Percentiles rank a stretch among this genome's conserved stretches.
These are phyloP conservation scores for Sesamia nonagrioides DNA, from an alignment of 1,140 invertebrate genomes.

Conservation along the genomic window DNA sequence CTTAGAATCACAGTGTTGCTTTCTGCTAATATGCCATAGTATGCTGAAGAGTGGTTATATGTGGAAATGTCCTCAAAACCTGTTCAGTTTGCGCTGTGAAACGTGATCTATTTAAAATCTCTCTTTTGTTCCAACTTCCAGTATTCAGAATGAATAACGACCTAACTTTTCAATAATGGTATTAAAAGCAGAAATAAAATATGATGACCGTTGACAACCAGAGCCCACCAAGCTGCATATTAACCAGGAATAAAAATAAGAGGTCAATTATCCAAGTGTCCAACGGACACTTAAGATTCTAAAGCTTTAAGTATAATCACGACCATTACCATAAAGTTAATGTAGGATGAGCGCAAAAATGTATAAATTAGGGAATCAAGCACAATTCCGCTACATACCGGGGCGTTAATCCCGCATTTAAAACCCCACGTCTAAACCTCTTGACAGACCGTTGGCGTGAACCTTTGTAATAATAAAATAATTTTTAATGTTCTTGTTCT, in stretches of 20 bases:
- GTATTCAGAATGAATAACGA: too few relatives aligned
- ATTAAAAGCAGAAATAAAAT: too few relatives aligned
- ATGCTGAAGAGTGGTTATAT: too few relatives aligned
- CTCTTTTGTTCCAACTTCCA: too few relatives aligned
- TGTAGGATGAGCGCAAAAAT: constrained; percentile 22
- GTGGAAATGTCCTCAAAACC: too few relatives aligned
- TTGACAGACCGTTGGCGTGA: constrained; percentile 48
- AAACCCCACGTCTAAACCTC: constrained; percentile 10
- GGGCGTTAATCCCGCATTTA: constrained; percentile 46
- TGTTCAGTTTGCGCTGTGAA: too few relatives aligned
- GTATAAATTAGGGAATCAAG: constrained; percentile 32
- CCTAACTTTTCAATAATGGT: too few relatives aligned
- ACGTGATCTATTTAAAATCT: too few relatives aligned
- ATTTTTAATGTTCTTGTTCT: constrained; percentile 42
- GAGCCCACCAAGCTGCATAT: too few relatives aligned
- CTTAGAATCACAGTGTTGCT: not conserved
- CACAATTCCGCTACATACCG: not conserved
- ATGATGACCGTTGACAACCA: too few relatives aligned
- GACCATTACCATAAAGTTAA: constrained; percentile 11
- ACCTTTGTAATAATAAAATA: constrained; percentile 55
- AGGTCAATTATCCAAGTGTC: constrained; percentile 10
- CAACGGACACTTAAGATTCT: constrained; percentile 8
- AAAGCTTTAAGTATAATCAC: constrained; percentile 2
- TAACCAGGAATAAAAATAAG: not conserved
- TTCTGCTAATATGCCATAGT: too few relatives aligned